Evolutionary conservation across 2,797 vertebrate genomes (phyloP), one percentile per base, ranked within the genome.

Genomic region (Lateolabrax maculatus): DNA sequence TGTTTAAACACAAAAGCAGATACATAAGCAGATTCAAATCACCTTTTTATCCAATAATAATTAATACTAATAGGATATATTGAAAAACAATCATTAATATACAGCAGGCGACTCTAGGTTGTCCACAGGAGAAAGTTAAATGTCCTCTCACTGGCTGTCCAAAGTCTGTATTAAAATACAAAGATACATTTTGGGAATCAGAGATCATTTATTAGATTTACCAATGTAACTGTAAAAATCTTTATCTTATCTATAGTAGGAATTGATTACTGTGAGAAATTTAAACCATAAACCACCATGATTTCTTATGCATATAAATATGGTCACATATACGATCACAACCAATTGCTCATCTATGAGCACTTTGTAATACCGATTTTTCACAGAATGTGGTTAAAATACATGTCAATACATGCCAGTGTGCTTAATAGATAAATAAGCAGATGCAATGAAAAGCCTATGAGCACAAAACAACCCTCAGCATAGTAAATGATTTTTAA

Each of bases 1-100:
- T 44, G 70, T 37, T 75, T 13, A 76, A 76, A 67, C 34, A 46
- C 41, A 56, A 16, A 19, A 39, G 25, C 13, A 53, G 21, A 61
- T 31, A 61, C 63, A 56, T 43, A 52, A 34, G 9, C 9, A 25
- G 18, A 53, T 44, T 25, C 1, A 58, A 34, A 31, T 15, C 27
- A 51, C 9, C 1, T 31, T 60, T 56, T n/a, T 1, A 6, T 34
- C 31, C 31, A 34, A 34, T 34, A 34, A n/a, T n/a, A n/a, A n/a
- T n/a, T n/a, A n/a, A n/a, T n/a, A n/a, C n/a, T n/a, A n/a, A n/a
- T n/a, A n/a, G n/a, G n/a, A n/a, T n/a, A n/a, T n/a, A n/a, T n/a
- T n/a, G n/a, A n/a, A n/a, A n/a, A n/a, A n/a, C n/a, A n/a, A n/a
- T 74, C 8, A 67, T 66, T 9, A 61, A 7, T 21, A 57, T 10